These are phyloP conservation scores for Palaemon carinicauda DNA, from an alignment of 1,140 invertebrate species.

Conservation along the genomic window DNA sequence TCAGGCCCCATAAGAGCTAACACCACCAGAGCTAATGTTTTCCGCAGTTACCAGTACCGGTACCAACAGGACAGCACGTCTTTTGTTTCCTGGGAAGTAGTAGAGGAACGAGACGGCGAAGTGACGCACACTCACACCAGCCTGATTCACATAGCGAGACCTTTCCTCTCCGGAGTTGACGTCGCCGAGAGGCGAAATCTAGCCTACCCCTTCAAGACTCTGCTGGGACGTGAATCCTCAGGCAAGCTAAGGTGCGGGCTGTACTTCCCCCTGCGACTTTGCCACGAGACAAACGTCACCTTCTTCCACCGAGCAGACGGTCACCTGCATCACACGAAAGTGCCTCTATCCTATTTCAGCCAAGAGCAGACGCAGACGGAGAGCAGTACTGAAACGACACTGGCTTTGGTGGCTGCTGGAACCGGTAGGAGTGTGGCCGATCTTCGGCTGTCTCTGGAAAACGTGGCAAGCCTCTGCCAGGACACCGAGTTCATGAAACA, in stretches of 20 bases:
- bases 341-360: conserved; percentile 63
- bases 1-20: conserved; percentile 69
- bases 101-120: conserved; percentile 63
- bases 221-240: conserved; percentile 80
- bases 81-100: conserved; percentile 85
- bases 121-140: conserved; percentile 63
- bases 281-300: conserved; percentile 66
- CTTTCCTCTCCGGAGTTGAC: conserved; percentile 82
- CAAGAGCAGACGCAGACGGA: neutral
- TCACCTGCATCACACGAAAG: conserved; percentile 73
- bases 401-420: neutral
- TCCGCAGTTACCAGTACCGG: conserved; percentile 69
- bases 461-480: neutral
- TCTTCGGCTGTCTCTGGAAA: neutral
- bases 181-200: conserved; percentile 88
- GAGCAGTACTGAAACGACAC: neutral
- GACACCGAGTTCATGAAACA: neutral
- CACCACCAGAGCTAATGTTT: conserved; percentile 33
- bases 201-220: conserved; percentile 85
- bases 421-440: neutral
- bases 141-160: conserved; percentile 79
- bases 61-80: conserved; percentile 72
- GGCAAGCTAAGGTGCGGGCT: conserved; percentile 82
- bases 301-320: conserved; percentile 77
- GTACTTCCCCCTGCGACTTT: conserved; percentile 76